phyloP scores from a whole-genome alignment of 2,888 invertebrate species.

The Calameuta idolon region DNA sequence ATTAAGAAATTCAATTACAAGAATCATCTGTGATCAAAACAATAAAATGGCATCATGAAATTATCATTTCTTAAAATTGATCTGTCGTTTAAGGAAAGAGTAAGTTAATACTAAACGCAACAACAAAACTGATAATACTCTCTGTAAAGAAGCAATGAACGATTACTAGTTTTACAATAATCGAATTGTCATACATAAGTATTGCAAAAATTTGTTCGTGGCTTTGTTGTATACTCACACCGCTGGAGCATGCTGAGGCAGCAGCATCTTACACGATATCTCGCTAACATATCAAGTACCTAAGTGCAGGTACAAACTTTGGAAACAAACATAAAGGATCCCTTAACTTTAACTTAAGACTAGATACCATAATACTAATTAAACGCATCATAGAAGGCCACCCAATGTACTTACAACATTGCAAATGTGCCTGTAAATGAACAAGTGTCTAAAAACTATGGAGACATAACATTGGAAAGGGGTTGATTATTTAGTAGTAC shows the following conservation, averaged over 20 bases:
- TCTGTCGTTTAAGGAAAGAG: neutral
- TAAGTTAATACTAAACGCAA: neutral
- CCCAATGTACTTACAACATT: constrained; percentile 66
- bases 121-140: neutral
- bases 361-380: constrained; percentile 47
- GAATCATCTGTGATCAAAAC: neutral
- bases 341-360: constrained; percentile 47
- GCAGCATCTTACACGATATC: constrained; percentile 58
- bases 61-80: neutral
- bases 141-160: constrained; percentile 23
- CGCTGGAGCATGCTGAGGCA: constrained; percentile 56
- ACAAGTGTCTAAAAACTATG: constrained; percentile 44
- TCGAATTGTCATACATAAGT: constrained; percentile 33
- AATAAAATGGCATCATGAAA: neutral
- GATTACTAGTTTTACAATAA: constrained; percentile 54
- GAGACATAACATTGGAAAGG: constrained; percentile 12
- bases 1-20: neutral
- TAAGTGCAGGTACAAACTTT: constrained; percentile 60
- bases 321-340: constrained; percentile 50
- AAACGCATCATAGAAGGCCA: constrained; percentile 48
- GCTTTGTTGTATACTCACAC: constrained; percentile 59
- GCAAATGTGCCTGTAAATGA: constrained; percentile 55
- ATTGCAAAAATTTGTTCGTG: constrained; percentile 40
- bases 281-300: constrained; percentile 63
- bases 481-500: constrained; percentile 15